These are phyloP conservation scores for Tinea trinotella DNA, from an alignment of 2,888 invertebrate genomes.

Conservation along the genomic window DNA sequence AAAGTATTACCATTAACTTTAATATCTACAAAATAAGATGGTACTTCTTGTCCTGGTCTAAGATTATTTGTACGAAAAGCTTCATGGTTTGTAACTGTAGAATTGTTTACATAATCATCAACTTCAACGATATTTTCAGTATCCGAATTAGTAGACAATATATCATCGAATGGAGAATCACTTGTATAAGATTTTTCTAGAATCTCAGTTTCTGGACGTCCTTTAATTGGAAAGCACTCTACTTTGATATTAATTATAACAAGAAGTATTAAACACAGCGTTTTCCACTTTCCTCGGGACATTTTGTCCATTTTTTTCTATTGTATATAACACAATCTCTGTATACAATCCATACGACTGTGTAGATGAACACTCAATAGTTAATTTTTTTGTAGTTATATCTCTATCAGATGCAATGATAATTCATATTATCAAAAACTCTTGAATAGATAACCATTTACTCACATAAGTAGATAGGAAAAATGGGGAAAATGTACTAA, in stretches of 20 bases:
- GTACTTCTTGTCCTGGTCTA: conserved; percentile 36
- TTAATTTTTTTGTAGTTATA: background rate
- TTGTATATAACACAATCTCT: background rate
- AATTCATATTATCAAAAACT: background rate
- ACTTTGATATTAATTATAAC: background rate
- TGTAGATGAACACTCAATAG: background rate
- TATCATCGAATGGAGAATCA: background rate
- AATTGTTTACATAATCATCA: conserved; percentile 19
- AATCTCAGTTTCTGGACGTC: background rate
- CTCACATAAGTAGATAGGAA: background rate
- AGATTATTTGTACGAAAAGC: conserved; percentile 23
- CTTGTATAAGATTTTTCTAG: background rate
- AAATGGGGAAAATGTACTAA: background rate
- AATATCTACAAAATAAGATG: conserved; percentile 34
- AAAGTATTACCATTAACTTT: conserved; percentile 33
- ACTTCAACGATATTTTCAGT: background rate
- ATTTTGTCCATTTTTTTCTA: conserved; percentile 32
- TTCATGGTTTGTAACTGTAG: conserved; percentile 12
- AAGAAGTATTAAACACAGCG: background rate
- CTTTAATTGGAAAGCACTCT: background rate
- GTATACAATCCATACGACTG: background rate
- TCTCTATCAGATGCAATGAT: conserved; percentile 4
- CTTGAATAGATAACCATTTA: background rate
- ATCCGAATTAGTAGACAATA: background rate
- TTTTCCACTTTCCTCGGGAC: conserved; percentile 44